phyloP scores from a whole-genome alignment of 2,797 vertebrate genomes.

The Paratrypauchen microcephalus region DNA sequence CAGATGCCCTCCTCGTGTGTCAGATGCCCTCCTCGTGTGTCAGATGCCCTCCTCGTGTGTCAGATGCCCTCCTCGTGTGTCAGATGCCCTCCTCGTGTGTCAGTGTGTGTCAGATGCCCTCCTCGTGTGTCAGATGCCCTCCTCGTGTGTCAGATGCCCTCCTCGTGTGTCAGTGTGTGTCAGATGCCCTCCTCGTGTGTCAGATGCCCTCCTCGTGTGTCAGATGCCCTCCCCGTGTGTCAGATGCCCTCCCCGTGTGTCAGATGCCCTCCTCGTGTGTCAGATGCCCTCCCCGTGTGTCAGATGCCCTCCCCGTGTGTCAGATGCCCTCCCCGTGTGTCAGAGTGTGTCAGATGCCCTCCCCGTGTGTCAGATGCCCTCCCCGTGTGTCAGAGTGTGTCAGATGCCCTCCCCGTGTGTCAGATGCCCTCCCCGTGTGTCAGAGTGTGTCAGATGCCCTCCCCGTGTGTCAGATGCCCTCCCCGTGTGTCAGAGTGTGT shows the following conservation, averaged over 20 bases:
- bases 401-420: background rate
- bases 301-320: slow-evolving; percentile 72
- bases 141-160: slow-evolving; percentile 53
- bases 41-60: slow-evolving; percentile 51
- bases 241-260: slow-evolving; percentile 26
- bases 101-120: slow-evolving; percentile 4
- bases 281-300: too few relatives aligned
- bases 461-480: slow-evolving; percentile 18
- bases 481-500: slow-evolving; percentile 26
- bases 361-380: background rate
- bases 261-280: slow-evolving; percentile 41
- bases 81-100: background rate
- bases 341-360: slow-evolving; percentile 59
- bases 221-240: too few relatives aligned
- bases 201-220: background rate
- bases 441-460: too few relatives aligned
- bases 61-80: slow-evolving; percentile 61
- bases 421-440: too few relatives aligned
- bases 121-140: slow-evolving; percentile 56
- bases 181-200: too few relatives aligned
- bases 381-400: background rate
- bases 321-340: slow-evolving; percentile 51
- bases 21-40: too few relatives aligned
- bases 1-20: background rate
- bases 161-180: too few relatives aligned